Base-by-base conservation (phyloP, 2,113 vertebrate genomes). In the Microcebus lehilahytsara region DNA sequence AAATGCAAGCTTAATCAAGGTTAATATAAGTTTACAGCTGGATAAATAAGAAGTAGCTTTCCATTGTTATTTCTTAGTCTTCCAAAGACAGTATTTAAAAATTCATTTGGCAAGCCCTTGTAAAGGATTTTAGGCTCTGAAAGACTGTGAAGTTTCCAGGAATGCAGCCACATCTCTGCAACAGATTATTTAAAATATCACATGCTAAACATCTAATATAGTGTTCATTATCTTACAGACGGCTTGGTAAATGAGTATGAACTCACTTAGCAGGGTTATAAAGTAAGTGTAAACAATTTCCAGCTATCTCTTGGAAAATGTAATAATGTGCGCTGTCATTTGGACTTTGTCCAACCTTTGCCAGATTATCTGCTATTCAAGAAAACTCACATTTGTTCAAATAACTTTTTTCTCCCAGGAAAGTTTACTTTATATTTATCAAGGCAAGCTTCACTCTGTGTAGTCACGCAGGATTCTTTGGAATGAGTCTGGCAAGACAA, bases 361-460 rank as follows among this genome's bases (percentile, higher is more conserved):
- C 53, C 42, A 89, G 77, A 49, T 20, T 96, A 85, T 53, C 46
- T 75, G 22, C 81, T 89, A 46, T 37, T 79, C 22, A 67, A 81
- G 66, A 40, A 92, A 67, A 92, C 20, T 97, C 74, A 91, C 89
- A 97, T 78, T 92, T 98, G 98, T 97, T 97, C 91, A 98, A 97
- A 96, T 51, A 97, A 32, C 49, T 51, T 81, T 88, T 94, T 92
- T 89, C 84, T 95, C 95, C 40, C 56, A 49, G 60, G 22, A 67
- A 87, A 85, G 80, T 93, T 95, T 77, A 64, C 80, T 95, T 93
- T 71, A 49, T 86, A 64, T 96, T 94, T 96, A 89, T 85, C 85
- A 85, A 92, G 53, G 66, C 95, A 93, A 85, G 75, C 60, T 95
- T 91, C 27, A 13, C 58, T 79, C 56, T 92, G 79, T 20, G 86